A percentile compares a stretch with the other conserved stretches of the same genome.
Evolutionary conservation across 2,113 vertebrate species (phyloP).

Genomic region (Machaerirhynchus nigripectus): DNA sequence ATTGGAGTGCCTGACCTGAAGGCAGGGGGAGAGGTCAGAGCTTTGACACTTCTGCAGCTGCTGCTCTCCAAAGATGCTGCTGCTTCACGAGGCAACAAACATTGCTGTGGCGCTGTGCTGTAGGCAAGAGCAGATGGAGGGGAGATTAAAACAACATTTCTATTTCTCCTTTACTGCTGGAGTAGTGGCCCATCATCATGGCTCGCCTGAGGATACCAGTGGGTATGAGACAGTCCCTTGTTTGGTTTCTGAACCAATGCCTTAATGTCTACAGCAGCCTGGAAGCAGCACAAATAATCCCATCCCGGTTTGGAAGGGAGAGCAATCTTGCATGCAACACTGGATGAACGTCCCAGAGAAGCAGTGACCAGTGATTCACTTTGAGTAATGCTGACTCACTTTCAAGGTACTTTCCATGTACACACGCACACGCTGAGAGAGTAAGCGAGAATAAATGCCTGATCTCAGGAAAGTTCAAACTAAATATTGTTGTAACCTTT

Average conservation of each 20-base stretch:
- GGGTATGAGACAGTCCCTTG: not conserved
- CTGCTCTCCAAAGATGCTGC: not conserved
- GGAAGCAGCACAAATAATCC: not conserved
- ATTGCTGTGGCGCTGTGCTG: not conserved
- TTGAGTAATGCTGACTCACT: slow-evolving; percentile 72
- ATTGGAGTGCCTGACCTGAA: not conserved
- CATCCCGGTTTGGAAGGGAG: not conserved
- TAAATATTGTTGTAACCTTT: slow-evolving; percentile 81
- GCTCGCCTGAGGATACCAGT: not conserved
- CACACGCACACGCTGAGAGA: slow-evolving; percentile 55
- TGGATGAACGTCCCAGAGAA: slow-evolving; percentile 57
- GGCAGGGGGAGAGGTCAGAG: not conserved
- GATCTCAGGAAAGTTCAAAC: slow-evolving; percentile 66
- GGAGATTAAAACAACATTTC: not conserved
- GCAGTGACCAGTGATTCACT: slow-evolving; percentile 71
- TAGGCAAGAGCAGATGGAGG: not conserved
- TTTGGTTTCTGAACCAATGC: not conserved
- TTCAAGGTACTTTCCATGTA: slow-evolving; percentile 74
- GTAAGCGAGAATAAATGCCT: slow-evolving; percentile 68
- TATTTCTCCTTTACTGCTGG: not conserved
- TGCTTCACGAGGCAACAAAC: not conserved
- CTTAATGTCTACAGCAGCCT: not conserved
- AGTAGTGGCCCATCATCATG: not conserved
- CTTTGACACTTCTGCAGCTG: not conserved
- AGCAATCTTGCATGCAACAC: not conserved